Conservation (phyloP, 2,888 invertebrate species). For the Catocala nupta region DNA sequence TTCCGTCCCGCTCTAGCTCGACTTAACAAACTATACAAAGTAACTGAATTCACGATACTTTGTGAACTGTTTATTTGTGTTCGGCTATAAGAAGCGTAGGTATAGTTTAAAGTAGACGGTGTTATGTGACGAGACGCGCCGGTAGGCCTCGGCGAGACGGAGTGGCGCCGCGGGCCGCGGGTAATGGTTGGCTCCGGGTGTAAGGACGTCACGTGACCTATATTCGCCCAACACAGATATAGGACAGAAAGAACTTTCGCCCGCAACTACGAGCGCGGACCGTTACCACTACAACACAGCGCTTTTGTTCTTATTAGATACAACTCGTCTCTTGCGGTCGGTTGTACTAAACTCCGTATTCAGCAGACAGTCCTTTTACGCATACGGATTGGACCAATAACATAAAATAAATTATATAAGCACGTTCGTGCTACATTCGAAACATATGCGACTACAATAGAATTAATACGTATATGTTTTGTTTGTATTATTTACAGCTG, state of each 20-base stretch:
- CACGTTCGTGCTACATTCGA: neutral
- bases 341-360: neutral
- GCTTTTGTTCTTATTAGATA: conserved; percentile 27
- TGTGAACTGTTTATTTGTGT: conserved; percentile 36
- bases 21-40: conserved; percentile 39
- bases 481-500: conserved; percentile 10
- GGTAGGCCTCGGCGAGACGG: conserved; percentile 61
- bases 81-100: conserved; percentile 30
- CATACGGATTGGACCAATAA: neutral
- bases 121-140: conserved; percentile 23
- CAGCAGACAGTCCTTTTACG: neutral
- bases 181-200: conserved; percentile 49
- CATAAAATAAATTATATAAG: conserved; percentile 3
- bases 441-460: neutral
- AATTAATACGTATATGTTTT: conserved; percentile 10
- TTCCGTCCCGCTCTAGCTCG: conserved; percentile 52
- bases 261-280: conserved; percentile 19
- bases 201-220: conserved; percentile 56
- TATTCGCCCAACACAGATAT: conserved; percentile 39
- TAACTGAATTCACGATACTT: conserved; percentile 32
- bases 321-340: neutral
- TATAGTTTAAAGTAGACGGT: conserved; percentile 29
- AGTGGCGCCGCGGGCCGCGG: conserved; percentile 62
- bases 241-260: conserved; percentile 44
- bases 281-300: conserved; percentile 31